Evolutionary conservation across 1,140 invertebrate genomes (phyloP).

Genomic region (Hylaeus volcanicus): DNA sequence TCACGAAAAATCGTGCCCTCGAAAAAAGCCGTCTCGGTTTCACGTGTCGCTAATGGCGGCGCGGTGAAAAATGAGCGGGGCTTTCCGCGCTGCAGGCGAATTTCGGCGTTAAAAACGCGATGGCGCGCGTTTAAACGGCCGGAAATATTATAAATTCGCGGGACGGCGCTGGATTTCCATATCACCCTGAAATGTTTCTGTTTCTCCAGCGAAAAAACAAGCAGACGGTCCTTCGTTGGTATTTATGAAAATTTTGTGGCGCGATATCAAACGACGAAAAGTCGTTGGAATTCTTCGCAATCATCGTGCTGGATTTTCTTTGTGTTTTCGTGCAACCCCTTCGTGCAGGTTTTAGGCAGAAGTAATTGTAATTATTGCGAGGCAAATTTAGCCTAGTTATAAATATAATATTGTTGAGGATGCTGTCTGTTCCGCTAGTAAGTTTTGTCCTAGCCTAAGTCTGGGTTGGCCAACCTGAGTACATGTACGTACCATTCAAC

Average conservation of each 20-base stretch:
- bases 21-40: conserved; percentile 25
- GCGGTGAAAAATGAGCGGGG: conserved; percentile 4
- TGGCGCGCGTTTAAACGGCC: conserved; percentile 25
- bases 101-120: conserved; percentile 40
- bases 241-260: conserved; percentile 50
- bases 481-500: too few relatives aligned
- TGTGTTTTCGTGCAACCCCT: neutral
- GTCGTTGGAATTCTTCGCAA: conserved; percentile 64
- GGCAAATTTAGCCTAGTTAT: too few relatives aligned
- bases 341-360: neutral
- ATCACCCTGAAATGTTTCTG: conserved; percentile 42
- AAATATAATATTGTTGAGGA: too few relatives aligned
- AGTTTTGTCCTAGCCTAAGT: too few relatives aligned
- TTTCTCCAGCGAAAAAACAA: neutral
- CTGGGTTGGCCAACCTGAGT: too few relatives aligned
- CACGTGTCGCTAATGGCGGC: conserved; percentile 28
- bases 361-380: too few relatives aligned
- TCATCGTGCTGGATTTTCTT: conserved; percentile 30
- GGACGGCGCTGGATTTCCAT: conserved; percentile 51
- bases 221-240: neutral
- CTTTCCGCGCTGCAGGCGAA: conserved; percentile 37
- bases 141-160: conserved; percentile 54
- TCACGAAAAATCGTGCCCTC: conserved; percentile 24
- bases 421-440: too few relatives aligned
- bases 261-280: neutral